Evolutionary conservation across 2,113 vertebrate genomes (phyloP), one percentile per base, ranked within the genome.

Genomic region (Dicrurus megarhynchus): DNA sequence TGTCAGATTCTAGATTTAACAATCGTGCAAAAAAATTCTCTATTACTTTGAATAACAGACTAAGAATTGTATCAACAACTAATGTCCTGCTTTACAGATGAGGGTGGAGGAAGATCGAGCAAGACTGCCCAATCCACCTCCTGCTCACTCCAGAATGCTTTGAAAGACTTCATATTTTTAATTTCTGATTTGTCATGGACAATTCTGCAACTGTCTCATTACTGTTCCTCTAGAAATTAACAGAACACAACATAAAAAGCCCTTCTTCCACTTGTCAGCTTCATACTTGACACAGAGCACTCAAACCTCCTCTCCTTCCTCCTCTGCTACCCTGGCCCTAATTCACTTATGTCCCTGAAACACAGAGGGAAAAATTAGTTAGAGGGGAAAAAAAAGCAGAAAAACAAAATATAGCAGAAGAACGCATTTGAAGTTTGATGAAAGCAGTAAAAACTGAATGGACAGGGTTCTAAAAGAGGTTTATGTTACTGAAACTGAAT

Each of bases 371-470:
- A 74, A 84, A 59, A 21, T 50, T 2, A 83, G 17, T 37, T 28
- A 37, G 23, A 67, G 12, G 4, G 4, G 2, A 4, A 3, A 42
- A 59, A 19, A 33, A 55, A 5, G 1, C 4, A 56, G 6, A 30
- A 78, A 57, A 77, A 52, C 3, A 27, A 69, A 77, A 81, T 1
- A 27, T 5, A 77, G 24, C 8, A 35, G 46, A 41, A 81, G 8
- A 50, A 13, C 6, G 16, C 57, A 67, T 35, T 2, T 82, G 15
- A 47, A 37, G 41, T 50, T 55, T 50, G 20, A 53, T 27, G 35
- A 82, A 76, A 65, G n/a, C 28, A 75, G 35, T 44, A 69, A 67
- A 92, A 83, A 49, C 20, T 59, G 59, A 59, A 94, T 75, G 35
- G 35, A 49, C 10, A 6, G 8, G 13, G 8, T 55, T 71, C 33